Percentiles rank a stretch among this genome's conserved stretches.
Evolutionary conservation across 2,113 vertebrate species (phyloP).

Genomic region (Chlamydotis undulata): DNA sequence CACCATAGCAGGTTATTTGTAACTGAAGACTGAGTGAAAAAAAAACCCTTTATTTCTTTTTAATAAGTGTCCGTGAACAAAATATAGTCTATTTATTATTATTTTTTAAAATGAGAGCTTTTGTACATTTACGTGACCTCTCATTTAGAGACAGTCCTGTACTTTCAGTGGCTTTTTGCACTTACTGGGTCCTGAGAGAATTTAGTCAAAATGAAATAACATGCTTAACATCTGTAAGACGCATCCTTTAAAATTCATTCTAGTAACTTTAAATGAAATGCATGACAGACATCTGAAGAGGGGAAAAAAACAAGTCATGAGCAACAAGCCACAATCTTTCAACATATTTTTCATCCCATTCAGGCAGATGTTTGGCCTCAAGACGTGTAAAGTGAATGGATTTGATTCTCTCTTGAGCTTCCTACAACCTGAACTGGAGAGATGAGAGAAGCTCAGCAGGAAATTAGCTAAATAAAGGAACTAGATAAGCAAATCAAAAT

Average conservation of each 20-base stretch:
- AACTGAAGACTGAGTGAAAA: neutral
- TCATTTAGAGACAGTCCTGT: neutral
- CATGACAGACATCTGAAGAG: neutral
- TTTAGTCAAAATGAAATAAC: neutral
- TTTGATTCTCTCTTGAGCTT: constrained; percentile 1
- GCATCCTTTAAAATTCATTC: neutral
- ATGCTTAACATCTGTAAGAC: neutral
- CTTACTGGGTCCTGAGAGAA: neutral
- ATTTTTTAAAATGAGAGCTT: neutral
- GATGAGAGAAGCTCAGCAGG: neutral
- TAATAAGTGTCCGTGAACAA: neutral
- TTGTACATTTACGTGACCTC: neutral
- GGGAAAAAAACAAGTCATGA: neutral
- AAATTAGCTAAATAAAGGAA: neutral
- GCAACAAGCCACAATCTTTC: neutral
- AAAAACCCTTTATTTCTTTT: neutral
- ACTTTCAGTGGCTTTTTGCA: neutral
- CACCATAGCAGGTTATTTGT: constrained; percentile 26
- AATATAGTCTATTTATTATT: neutral
- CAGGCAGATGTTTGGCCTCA: constrained; percentile 41
- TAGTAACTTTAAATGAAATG: neutral
- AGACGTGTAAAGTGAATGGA: constrained; percentile 16
- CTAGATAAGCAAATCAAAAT: neutral
- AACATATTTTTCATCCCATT: neutral
- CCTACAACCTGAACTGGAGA: neutral